Conservation (phyloP, 2,888 invertebrate species). For the Drosophila stalkeri region DNA sequence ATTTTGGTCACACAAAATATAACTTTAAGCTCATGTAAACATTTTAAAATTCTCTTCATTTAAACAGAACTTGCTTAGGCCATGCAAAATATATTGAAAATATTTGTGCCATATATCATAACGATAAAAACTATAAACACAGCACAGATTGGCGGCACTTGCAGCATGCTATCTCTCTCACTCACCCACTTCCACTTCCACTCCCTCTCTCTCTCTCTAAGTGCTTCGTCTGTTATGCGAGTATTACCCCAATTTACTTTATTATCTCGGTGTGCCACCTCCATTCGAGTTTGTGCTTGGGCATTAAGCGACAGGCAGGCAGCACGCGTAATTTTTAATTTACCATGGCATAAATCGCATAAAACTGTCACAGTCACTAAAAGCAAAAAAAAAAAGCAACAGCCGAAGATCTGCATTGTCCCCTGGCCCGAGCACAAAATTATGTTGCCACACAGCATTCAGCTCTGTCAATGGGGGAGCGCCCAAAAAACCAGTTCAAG, state of each 20-base stretch:
- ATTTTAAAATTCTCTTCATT: not conserved
- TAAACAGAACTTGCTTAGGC: too few relatives aligned
- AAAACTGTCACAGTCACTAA: constrained; percentile 81
- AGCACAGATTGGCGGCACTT: constrained; percentile 43
- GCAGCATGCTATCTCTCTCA: not conserved
- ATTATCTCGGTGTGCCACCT: constrained; percentile 26
- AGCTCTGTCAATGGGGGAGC: constrained; percentile 67
- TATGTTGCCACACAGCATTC: constrained; percentile 54
- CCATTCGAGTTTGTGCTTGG: constrained; percentile 3
- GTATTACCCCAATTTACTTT: constrained; percentile 47
- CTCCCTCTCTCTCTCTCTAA: not conserved
- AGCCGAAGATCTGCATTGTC: constrained; percentile 52
- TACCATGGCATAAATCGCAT: constrained; percentile 80
- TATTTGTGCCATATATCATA: constrained; percentile 18
- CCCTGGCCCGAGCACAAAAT: constrained; percentile 62
- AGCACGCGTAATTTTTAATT: constrained; percentile 77
- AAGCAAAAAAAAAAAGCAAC: constrained; percentile 73
- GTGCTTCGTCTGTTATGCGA: not conserved
- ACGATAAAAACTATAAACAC: constrained; percentile 47
- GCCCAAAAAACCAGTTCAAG: constrained; percentile 8
- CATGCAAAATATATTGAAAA: not conserved
- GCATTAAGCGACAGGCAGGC: constrained; percentile 46
- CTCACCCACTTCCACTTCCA: not conserved
- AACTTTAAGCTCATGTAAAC: not conserved
- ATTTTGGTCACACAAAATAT: not conserved